Evolutionary conservation across 2,113 vertebrate genomes (phyloP).

Genomic region (Pao palembangensis): DNA sequence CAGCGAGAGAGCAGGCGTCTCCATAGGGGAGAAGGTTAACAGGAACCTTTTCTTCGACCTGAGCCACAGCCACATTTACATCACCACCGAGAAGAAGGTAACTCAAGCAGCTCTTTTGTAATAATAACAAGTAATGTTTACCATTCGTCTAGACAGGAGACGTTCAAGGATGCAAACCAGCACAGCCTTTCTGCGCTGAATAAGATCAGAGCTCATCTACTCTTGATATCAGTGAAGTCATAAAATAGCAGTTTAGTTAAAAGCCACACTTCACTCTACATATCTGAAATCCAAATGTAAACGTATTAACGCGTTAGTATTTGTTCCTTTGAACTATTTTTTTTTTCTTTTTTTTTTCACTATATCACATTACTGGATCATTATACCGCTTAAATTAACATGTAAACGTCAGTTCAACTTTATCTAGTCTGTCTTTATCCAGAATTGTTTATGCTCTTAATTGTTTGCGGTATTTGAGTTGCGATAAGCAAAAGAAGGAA

Average conservation of each 20-base stretch:
- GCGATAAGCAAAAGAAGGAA: not conserved
- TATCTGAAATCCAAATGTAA: too few species aligned
- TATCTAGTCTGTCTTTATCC: not conserved
- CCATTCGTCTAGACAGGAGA: not conserved
- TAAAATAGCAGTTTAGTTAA: too few species aligned
- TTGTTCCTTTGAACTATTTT: too few species aligned
- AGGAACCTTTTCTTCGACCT: slow-evolving; percentile 85
- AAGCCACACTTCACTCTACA: too few species aligned
- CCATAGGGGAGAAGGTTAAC: slow-evolving; percentile 81
- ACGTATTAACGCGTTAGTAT: too few species aligned
- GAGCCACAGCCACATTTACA: slow-evolving; percentile 78
- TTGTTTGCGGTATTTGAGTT: not conserved
- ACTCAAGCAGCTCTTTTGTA: not conserved
- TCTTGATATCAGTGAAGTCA: too few species aligned
- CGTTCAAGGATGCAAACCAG: not conserved
- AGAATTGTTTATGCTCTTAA: not conserved
- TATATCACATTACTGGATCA: too few species aligned
- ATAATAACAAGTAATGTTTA: not conserved
- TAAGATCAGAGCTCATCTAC: not conserved
- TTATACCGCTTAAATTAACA: too few species aligned
- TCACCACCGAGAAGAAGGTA: slow-evolving; percentile 91
- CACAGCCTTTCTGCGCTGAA: not conserved
- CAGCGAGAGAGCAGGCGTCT: slow-evolving; percentile 68
- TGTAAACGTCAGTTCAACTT: too few species aligned
- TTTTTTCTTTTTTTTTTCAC: too few species aligned